These are phyloP conservation scores for Rhingia campestris DNA, from an alignment of 2,888 invertebrate species.

Conservation along the genomic window DNA sequence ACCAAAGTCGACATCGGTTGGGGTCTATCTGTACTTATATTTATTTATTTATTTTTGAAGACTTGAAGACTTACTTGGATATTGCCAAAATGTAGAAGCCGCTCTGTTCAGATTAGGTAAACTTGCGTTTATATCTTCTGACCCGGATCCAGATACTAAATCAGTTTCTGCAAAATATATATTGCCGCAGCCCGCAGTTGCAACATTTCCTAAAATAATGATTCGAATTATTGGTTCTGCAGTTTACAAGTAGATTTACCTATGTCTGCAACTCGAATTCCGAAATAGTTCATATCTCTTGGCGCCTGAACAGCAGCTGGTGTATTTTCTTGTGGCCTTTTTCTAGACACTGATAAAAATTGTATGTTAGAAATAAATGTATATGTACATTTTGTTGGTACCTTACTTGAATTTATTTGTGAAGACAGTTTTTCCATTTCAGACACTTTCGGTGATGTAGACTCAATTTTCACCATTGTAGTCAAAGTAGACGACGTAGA, in stretches of 20 bases:
- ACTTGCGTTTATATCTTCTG: constrained; percentile 79
- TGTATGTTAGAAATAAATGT: constrained; percentile 78
- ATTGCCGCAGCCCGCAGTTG: constrained; percentile 79
- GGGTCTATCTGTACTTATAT: background rate
- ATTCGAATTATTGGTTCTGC: background rate
- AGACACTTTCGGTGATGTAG: constrained; percentile 81
- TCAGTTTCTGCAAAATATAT: constrained; percentile 80
- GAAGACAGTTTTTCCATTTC: constrained; percentile 79
- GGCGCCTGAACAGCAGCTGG: constrained; percentile 77
- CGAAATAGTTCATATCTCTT: constrained; percentile 82
- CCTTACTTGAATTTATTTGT: constrained; percentile 77
- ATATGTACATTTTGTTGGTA: background rate
- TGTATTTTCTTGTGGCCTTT: constrained; percentile 84
- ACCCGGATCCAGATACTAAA: constrained; percentile 78
- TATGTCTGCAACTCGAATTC: constrained; percentile 82
- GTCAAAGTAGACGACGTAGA: constrained; percentile 81
- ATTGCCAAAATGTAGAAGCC: constrained; percentile 89
- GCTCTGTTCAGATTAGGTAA: constrained; percentile 78
- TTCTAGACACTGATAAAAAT: constrained; percentile 91
- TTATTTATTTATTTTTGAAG: no score
- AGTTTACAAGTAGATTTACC: constrained; percentile 77
- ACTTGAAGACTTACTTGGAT: constrained; percentile 88
- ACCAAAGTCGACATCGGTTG: no score
- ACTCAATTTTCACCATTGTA: constrained; percentile 82
- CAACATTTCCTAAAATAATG: constrained; percentile 76